Evolutionary conservation across 2,888 invertebrate species (phyloP).

Genomic region (Hirtodrosophila cameraria): DNA sequence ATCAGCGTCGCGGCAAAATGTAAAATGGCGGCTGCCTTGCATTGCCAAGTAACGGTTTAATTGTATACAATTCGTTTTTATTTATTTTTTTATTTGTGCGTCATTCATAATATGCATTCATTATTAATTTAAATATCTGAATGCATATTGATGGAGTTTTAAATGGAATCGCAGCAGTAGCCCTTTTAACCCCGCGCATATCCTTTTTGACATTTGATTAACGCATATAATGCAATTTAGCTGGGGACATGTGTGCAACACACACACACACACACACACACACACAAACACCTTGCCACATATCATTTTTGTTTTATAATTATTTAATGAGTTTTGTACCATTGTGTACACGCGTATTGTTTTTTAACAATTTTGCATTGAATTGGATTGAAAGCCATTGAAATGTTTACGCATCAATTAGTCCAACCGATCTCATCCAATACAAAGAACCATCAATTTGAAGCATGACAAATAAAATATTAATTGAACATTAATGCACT

Average conservation of each 20-base stretch:
- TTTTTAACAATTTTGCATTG: slow-evolving; percentile 42
- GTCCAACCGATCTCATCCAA: slow-evolving; percentile 34
- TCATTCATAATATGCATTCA: slow-evolving; percentile 46
- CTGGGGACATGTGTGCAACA: too few species aligned
- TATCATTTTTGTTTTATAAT: slow-evolving; percentile 44
- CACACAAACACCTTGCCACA: slow-evolving; percentile 9
- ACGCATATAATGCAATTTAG: slow-evolving; percentile 69
- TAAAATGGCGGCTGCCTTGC: slow-evolving; percentile 33
- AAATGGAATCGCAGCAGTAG: slow-evolving; percentile 38
- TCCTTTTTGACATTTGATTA: slow-evolving; percentile 63
- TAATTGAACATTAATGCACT: slow-evolving; percentile 67
- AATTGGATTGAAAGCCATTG: slow-evolving; percentile 47
- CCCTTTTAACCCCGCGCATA: neutral
- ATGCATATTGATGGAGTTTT: slow-evolving; percentile 69
- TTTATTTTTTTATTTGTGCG: slow-evolving; percentile 7
- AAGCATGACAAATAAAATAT: slow-evolving; percentile 55
- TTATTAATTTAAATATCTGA: slow-evolving; percentile 72
- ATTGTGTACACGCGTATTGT: slow-evolving; percentile 39
- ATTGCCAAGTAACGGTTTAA: slow-evolving; percentile 45
- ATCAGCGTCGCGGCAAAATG: slow-evolving; percentile 56
- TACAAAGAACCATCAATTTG: slow-evolving; percentile 13
- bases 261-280: too few species aligned
- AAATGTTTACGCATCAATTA: slow-evolving; percentile 74
- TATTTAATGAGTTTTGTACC: slow-evolving; percentile 60
- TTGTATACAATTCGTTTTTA: slow-evolving; percentile 20